Conservation (phyloP, 2,888 invertebrate species). For the Pachycephus smyrnensis region DNA sequence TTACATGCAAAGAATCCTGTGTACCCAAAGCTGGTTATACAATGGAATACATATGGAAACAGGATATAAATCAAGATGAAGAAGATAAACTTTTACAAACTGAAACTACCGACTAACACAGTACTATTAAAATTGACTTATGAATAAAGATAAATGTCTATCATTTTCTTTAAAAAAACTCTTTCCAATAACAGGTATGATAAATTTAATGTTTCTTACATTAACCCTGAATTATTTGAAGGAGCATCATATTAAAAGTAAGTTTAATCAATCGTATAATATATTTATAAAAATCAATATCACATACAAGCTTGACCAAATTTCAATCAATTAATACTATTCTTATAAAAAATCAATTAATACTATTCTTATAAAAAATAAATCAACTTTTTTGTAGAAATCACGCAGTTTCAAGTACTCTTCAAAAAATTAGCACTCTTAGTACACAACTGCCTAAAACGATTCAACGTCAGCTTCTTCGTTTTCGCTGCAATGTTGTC, state of each 20-base stretch:
- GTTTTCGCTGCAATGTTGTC: conserved; percentile 71
- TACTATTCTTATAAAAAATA: neutral
- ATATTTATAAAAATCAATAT: no score
- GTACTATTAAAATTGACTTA: no score
- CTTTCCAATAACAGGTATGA: no score
- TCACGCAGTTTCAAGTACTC: neutral
- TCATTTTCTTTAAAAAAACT: no score
- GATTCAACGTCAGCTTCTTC: conserved; percentile 29
- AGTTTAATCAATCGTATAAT: no score
- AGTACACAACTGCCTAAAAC: conserved; percentile 25
- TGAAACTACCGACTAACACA: neutral
- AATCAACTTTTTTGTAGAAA: neutral
- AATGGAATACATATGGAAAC: conserved; percentile 85
- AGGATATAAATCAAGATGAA: conserved; percentile 74
- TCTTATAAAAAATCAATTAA: neutral
- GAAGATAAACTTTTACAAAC: neutral
- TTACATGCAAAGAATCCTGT: conserved; percentile 88
- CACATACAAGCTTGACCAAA: no score
- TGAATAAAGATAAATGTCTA: no score
- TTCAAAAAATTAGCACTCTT: neutral
- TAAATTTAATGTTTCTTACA: neutral
- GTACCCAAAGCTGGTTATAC: conserved; percentile 75
- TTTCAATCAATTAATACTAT: no score
- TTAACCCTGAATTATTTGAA: neutral
- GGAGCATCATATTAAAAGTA: neutral